phyloP scores from a whole-genome alignment of 1,140 invertebrate species.

The Drosophila teissieri region DNA sequence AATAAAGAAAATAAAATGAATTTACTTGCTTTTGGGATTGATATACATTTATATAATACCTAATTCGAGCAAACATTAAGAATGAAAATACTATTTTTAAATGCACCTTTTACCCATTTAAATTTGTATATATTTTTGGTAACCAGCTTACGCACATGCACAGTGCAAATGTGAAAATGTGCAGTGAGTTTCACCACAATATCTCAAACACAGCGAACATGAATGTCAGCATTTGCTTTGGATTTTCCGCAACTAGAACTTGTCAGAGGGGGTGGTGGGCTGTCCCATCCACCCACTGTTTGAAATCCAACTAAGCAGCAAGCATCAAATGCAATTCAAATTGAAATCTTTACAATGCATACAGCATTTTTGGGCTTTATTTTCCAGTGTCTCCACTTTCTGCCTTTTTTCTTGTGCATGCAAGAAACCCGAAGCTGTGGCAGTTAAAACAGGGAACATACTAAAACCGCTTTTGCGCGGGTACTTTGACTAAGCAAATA shows the following conservation, averaged over 20 bases:
- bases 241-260: conserved; percentile 41
- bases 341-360: conserved; percentile 67
- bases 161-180: no score
- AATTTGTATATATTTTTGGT: no score
- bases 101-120: no score
- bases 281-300: background rate
- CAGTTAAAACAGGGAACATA: conserved; percentile 17
- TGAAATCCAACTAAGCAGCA: conserved; percentile 64
- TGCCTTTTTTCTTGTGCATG: conserved; percentile 2
- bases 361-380: conserved; percentile 48
- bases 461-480: background rate
- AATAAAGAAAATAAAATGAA: background rate
- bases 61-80: background rate
- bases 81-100: no score
- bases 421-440: conserved; percentile 1
- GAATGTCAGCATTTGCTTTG: conserved; percentile 57
- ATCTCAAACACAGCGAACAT: conserved; percentile 53
- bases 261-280: conserved; percentile 3
- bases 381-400: conserved; percentile 15
- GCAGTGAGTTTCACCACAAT: conserved; percentile 52
- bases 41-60: background rate
- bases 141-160: background rate
- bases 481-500: background rate
- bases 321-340: conserved; percentile 69
- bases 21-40: no score